Evolutionary conservation across 1,140 invertebrate genomes (phyloP), one percentile per base, ranked within the genome.

Genomic region (Samia ricini): DNA sequence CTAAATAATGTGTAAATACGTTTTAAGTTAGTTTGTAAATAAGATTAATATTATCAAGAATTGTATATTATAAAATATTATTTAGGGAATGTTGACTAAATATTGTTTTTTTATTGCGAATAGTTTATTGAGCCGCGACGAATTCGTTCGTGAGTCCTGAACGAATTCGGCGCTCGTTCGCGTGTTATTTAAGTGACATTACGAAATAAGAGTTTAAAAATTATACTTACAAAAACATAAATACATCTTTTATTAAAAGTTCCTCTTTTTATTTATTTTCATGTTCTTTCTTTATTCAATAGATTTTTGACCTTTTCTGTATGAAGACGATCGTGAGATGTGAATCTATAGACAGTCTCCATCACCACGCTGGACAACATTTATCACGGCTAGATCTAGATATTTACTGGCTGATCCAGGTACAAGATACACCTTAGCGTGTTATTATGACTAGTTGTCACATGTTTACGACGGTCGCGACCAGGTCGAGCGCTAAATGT

Each of bases 1-100:
- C n/a, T n/a, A n/a, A n/a, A n/a, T n/a, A n/a, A n/a, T n/a, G 74
- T 90, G 85, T 90, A 90, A 81, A 90, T 88, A 88, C 76, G 76
- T 80, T 81, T 83, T 85, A 80, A 67, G 55, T 60, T 61, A 61
- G 72, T 77, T 77, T 89, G 87, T 89, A 89, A 74, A 88, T 84
- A 84, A 74, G 77, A 42, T 42, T 42, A 42, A 15, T 7, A 42
- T 42, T 15, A 42, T 80, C 77, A 70, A 79, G n/a, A n/a, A 66
- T 72, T 77, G 75, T 83, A 80, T 75, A 78, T 72, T 61, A 66
- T 74, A 76, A 74, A 82, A 80, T 75, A 78, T 72, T 61, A 77
- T 64, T 77, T 78, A 81, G 75, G 80, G 66, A 66, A 85, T 77
- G 87, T 89, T 88, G 80, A 83, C 10, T 42, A n/a, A n/a, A n/a